These are phyloP conservation scores for Brassicogethes aeneus DNA, from an alignment of 2,888 invertebrate species.

Conservation along the genomic window DNA sequence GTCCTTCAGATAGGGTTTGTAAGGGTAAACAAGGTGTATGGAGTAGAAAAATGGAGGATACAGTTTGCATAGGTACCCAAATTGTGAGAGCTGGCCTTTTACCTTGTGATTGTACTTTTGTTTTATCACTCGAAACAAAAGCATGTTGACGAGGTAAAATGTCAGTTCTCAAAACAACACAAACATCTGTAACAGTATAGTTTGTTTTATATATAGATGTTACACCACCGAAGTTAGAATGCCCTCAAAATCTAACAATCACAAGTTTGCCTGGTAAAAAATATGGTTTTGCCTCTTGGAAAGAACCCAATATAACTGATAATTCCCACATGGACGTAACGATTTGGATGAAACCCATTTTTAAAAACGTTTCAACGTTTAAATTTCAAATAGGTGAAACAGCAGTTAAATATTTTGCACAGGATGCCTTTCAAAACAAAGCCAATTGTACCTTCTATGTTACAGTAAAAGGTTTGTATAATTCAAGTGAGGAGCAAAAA, in stretches of 20 bases:
- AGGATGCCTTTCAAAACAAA: conserved; percentile 51
- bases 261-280: conserved; percentile 43
- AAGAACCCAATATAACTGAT: conserved; percentile 40
- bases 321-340: conserved; percentile 49
- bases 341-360: conserved; percentile 50
- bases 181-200: too few species aligned
- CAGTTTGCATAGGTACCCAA: conserved; percentile 25
- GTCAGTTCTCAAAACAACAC: too few species aligned
- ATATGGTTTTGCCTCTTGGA: conserved; percentile 47
- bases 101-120: too few species aligned
- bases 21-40: conserved; percentile 48
- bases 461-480: conserved; percentile 42
- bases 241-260: conserved; percentile 46
- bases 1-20: conserved; percentile 47
- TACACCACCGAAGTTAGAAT: conserved; percentile 48
- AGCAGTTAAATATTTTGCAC: conserved; percentile 51
- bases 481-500: background rate
- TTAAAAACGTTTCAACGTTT: conserved; percentile 38
- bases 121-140: too few species aligned
- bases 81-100: conserved; percentile 1
- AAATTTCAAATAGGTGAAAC: conserved; percentile 51
- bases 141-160: too few species aligned
- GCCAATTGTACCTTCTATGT: conserved; percentile 53
- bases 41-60: conserved; percentile 39
- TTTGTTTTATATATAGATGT: too few species aligned